phyloP scores from a whole-genome alignment of 2,113 vertebrate species.

The Archocentrus centrarchus region DNA sequence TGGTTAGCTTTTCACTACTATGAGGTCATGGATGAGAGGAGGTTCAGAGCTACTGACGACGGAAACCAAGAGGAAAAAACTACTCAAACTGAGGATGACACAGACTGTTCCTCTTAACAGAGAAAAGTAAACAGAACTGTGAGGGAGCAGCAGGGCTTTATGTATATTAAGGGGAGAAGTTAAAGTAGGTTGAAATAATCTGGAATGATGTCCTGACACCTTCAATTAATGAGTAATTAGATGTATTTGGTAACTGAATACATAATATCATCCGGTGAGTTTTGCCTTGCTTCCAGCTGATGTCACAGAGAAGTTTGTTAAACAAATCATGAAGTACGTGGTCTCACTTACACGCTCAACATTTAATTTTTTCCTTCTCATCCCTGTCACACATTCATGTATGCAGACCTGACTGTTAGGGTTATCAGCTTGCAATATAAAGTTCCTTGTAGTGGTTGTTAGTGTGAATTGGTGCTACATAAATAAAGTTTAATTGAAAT shows the following conservation, averaged over 20 bases:
- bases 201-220: not conserved
- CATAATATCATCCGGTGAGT: not conserved
- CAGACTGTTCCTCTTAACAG: conserved; percentile 1
- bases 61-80: conserved; percentile 62
- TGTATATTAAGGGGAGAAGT: not conserved
- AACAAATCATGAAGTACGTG: too few relatives aligned
- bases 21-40: conserved; percentile 54
- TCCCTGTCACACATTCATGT: too few relatives aligned
- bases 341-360: too few relatives aligned
- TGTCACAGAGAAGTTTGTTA: too few relatives aligned
- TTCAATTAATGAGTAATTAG: not conserved
- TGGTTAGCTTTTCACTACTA: conserved; percentile 56
- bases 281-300: not conserved
- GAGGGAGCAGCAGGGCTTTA: conserved; percentile 6
- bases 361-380: too few relatives aligned
- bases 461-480: too few relatives aligned
- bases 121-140: conserved; percentile 1
- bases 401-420: too few relatives aligned
- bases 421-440: too few relatives aligned
- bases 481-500: too few relatives aligned
- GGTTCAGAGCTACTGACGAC: conserved; percentile 38
- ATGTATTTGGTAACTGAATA: not conserved
- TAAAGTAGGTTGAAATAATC: not conserved
- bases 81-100: conserved; percentile 29
- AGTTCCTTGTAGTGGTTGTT: too few relatives aligned